Percentiles rank a stretch among this genome's conserved stretches.
Conservation (phyloP, 2,113 vertebrate species). For the Sialia sialis region DNA sequence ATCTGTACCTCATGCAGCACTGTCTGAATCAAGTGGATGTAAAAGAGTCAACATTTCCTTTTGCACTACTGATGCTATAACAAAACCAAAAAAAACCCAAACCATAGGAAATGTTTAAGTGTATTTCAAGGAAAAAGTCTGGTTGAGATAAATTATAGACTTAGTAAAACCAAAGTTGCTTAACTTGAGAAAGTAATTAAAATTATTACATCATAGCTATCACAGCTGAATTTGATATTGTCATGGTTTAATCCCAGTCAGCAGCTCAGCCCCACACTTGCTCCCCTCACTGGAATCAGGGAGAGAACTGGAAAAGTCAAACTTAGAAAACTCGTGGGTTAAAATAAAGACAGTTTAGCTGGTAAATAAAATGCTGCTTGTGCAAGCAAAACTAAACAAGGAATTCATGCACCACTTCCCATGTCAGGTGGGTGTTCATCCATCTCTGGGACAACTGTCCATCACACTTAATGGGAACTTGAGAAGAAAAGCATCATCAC, state of each 20-base stretch:
- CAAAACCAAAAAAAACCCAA: not conserved
- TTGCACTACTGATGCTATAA: not conserved
- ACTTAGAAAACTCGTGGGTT: not conserved
- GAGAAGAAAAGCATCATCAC: not conserved
- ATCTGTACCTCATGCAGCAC: not conserved
- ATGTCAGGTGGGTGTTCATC: not conserved
- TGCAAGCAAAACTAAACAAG: not conserved
- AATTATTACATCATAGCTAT: not conserved
- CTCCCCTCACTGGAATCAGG: fast-evolving
- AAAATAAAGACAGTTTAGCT: not conserved
- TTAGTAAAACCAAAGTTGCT: not conserved
- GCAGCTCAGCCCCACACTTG: not conserved
- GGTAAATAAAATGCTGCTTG: not conserved
- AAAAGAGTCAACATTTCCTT: not conserved
- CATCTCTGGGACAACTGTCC: not conserved
- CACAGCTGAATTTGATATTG: not conserved
- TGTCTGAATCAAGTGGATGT: not conserved
- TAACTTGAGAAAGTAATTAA: not conserved
- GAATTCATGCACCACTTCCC: not conserved
- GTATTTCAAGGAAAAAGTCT: not conserved
- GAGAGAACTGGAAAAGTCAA: not conserved
- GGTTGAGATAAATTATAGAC: not conserved
- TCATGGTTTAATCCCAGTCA: not conserved
- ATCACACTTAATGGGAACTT: not conserved
- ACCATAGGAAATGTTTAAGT: not conserved